Evolutionary conservation across 2,888 invertebrate genomes (phyloP).

Genomic region (Rhyacophila evoluta): DNA sequence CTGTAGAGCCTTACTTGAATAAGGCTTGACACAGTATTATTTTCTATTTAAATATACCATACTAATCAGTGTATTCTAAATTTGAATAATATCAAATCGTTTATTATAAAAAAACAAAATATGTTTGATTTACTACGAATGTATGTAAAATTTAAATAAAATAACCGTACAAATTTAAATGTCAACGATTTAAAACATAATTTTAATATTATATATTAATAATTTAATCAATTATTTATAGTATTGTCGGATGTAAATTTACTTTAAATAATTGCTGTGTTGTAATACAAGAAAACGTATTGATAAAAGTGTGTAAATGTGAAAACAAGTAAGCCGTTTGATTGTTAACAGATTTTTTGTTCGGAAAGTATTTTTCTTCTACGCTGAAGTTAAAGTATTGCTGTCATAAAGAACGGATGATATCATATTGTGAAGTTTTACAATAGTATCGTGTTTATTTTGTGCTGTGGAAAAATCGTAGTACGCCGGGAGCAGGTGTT

Average conservation of each 20-base stretch:
- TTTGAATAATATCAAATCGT: too few species aligned
- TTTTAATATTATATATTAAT: too few species aligned
- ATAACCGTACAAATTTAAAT: too few species aligned
- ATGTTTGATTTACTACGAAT: too few species aligned
- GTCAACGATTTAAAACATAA: too few species aligned
- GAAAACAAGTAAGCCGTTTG: not conserved
- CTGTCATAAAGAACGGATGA: not conserved
- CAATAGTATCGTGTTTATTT: not conserved
- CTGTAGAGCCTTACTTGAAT: not conserved
- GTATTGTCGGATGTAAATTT: too few species aligned
- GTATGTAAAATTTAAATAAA: too few species aligned
- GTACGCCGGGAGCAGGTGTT: not conserved
- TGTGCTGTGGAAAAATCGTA: not conserved
- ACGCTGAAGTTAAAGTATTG: not conserved
- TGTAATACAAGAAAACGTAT: not conserved
- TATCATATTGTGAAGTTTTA: slow-evolving; percentile 8
- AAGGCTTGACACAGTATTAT: not conserved
- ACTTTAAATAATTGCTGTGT: not conserved
- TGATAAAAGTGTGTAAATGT: not conserved
- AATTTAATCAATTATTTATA: too few species aligned
- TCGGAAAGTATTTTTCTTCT: not conserved
- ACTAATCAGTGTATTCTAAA: not conserved
- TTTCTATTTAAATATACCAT: not conserved
- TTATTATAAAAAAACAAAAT: too few species aligned
- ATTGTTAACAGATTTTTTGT: not conserved